A percentile compares a stretch with the other conserved stretches of the same genome.
Conservation (phyloP, 1,140 invertebrate species). For the Cepaea nemoralis region DNA sequence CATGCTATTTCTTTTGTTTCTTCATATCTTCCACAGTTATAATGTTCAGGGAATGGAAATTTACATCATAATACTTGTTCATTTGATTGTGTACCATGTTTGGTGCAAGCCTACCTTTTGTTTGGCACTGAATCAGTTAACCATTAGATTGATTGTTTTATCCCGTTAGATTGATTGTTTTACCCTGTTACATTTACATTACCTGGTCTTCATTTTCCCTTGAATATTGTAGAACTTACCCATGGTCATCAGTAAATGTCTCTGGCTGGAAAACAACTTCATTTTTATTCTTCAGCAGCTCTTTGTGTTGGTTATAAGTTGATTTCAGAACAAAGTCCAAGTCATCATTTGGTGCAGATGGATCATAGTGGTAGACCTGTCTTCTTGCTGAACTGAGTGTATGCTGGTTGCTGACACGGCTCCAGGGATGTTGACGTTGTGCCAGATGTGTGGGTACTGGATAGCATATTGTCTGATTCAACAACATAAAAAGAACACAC, state of each 20-base stretch:
- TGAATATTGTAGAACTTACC: conserved; percentile 55
- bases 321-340: conserved; percentile 71
- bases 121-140: too few relatives aligned
- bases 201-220: too few relatives aligned
- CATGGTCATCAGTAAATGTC: conserved; percentile 65
- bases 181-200: too few relatives aligned
- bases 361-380: conserved; percentile 68
- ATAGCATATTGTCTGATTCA: conserved; percentile 41
- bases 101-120: too few relatives aligned
- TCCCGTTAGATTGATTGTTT: too few relatives aligned
- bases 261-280: conserved; percentile 69
- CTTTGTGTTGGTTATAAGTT: conserved; percentile 70
- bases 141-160: too few relatives aligned
- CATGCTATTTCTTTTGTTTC: too few relatives aligned
- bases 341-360: conserved; percentile 68
- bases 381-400: conserved; percentile 66
- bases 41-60: too few relatives aligned
- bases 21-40: too few relatives aligned
- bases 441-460: conserved; percentile 63
- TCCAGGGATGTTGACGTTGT: conserved; percentile 69
- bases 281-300: conserved; percentile 65
- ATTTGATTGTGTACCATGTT: too few relatives aligned
- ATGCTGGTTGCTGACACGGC: conserved; percentile 61
- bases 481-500: too few relatives aligned
- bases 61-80: too few relatives aligned